Conservation (phyloP, 2,113 vertebrate genomes). For the Balaenoptera acutorostrata region DNA sequence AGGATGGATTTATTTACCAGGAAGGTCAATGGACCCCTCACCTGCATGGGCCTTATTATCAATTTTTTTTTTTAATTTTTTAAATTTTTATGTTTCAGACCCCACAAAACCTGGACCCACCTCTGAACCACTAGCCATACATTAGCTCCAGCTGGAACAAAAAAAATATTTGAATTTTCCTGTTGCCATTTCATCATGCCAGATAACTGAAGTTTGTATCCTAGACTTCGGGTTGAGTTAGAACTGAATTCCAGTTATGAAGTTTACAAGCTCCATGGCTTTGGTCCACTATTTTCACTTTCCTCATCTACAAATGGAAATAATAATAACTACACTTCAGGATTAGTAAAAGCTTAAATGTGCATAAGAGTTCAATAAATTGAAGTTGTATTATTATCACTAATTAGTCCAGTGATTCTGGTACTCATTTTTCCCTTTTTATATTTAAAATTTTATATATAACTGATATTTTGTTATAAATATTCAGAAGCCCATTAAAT, state of each 20-base stretch:
- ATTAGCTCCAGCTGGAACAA: neutral
- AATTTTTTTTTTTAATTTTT: neutral
- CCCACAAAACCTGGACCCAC: neutral
- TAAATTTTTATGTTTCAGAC: neutral
- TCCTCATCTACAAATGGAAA: neutral
- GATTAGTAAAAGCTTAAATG: constrained; percentile 5
- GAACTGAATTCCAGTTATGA: neutral
- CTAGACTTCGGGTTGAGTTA: neutral
- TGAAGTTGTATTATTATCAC: neutral
- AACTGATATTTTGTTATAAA: constrained; percentile 27
- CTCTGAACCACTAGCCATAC: neutral
- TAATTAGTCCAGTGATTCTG: neutral
- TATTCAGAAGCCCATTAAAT: neutral
- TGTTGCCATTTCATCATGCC: neutral
- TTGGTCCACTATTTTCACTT: neutral
- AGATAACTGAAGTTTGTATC: neutral
- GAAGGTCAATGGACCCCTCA: neutral
- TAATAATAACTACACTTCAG: neutral
- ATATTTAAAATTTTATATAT: neutral
- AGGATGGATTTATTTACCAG: neutral
- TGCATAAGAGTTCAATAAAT: neutral
- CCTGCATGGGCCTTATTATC: neutral
- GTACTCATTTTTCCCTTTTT: neutral
- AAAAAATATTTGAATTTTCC: neutral
- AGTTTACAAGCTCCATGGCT: neutral